Conservation (phyloP, 2,888 invertebrate genomes). For the Stratiomys singularior region DNA sequence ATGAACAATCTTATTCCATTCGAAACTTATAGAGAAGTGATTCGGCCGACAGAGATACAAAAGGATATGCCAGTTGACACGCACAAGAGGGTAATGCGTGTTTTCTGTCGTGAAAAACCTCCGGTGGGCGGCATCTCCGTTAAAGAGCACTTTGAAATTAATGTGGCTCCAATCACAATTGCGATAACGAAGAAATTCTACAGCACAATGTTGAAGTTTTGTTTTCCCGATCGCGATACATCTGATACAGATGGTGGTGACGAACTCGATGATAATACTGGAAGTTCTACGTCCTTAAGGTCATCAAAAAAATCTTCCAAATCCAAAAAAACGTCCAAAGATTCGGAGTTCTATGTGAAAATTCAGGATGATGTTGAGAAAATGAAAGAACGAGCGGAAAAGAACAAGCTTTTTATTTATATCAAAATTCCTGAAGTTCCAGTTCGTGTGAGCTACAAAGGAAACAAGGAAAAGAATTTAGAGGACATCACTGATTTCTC, state of each 20-base stretch:
- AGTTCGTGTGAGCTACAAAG: constrained; percentile 92
- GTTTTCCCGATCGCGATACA: constrained; percentile 93
- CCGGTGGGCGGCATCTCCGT: constrained; percentile 99
- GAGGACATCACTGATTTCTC: constrained; percentile 95
- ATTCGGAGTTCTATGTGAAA: constrained; percentile 90
- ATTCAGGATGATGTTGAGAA: constrained; percentile 94
- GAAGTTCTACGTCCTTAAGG: constrained; percentile 68
- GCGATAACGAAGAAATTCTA: constrained; percentile 96
- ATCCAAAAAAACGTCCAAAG: constrained; percentile 73
- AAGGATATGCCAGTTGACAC: constrained; percentile 88
- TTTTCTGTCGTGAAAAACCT: constrained; percentile 95
- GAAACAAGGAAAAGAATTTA: constrained; percentile 98
- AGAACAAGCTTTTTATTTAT: constrained; percentile 98
- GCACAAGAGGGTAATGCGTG: constrained; percentile 88
- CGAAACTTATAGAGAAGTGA: constrained; percentile 90
- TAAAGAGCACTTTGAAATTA: constrained; percentile 99
- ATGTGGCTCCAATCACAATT: constrained; percentile 92
- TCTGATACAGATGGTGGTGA: constrained; percentile 76
- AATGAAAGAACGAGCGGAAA: constrained; percentile 91
- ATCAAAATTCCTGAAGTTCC: constrained; percentile 99
- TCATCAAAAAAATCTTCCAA: constrained; percentile 60
- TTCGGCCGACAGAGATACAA: constrained; percentile 81
- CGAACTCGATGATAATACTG: constrained; percentile 69
- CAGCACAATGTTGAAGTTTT: constrained; percentile 96
- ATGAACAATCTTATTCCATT: constrained; percentile 96